Evolutionary conservation across 2,797 vertebrate species (phyloP), one percentile per base, ranked within the genome.

Genomic region (Pelobates cultripes): DNA sequence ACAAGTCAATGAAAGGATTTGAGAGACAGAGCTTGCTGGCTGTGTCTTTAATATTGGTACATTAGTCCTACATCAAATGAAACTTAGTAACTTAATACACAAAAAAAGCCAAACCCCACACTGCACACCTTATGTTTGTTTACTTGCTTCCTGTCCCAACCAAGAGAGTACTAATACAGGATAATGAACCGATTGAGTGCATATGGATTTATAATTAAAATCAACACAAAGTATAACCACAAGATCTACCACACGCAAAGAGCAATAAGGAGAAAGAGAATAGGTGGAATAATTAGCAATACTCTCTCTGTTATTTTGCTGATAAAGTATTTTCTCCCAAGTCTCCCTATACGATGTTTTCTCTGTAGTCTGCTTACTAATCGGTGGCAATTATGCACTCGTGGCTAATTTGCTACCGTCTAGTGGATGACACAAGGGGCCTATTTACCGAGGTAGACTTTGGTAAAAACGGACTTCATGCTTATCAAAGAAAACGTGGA

Each of bases 1-100:
- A 81, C 79, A 76, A 81, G 80, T 55, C 63, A 76, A 81, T 76
- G 61, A 75, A 81, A 76, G 73, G 10, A 43, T 43, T 70, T 12
- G 10, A 57, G 9, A 57, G 10, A 12, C 4, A 57, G 55, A 14
- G 13, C 14, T 57, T 57, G 55, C 14, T 6, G 10, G 47, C 47
- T 51, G 10, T 10, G 10, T 5, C 47, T 5, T 51, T 28, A 28
- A 28, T 28, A 28, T 28, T 28, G 2, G 28, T 28, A 28, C 28
- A 2, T 28, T 28, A 28, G 28, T 28, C 28, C 28, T 28, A 28
- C 28, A 28, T 28, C 1, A 28, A 28, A 51, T 51, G 47, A 10
- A 51, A 5, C 5, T 51, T 5, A 6, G 2, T 51, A n/a, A n/a
- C n/a, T n/a, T 53, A 75, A 6, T 2, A 51, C 10, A 51, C 47